These are phyloP conservation scores for Melieria picta DNA, from an alignment of 2,888 invertebrate genomes.

Conservation along the genomic window DNA sequence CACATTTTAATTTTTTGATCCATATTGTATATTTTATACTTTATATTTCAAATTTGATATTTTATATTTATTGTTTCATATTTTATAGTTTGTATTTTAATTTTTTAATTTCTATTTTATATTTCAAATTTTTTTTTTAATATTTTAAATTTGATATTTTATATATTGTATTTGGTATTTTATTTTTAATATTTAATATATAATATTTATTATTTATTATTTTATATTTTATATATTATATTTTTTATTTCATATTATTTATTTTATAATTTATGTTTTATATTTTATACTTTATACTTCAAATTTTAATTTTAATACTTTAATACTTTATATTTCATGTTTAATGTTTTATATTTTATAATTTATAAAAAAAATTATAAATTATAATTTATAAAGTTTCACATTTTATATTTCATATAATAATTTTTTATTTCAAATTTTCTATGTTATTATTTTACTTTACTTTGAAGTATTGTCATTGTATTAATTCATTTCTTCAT, in stretches of 20 bases:
- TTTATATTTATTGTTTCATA: constrained; percentile 16
- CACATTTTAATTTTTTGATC: too few species aligned
- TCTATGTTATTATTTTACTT: constrained; percentile 29
- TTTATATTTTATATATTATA: constrained; percentile 7
- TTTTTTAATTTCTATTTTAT: not conserved
- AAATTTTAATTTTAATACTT: constrained; percentile 28
- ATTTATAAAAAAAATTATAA: too few species aligned
- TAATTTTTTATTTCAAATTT: constrained; percentile 15
- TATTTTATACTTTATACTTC: not conserved
- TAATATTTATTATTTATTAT: constrained; percentile 10
- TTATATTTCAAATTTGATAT: constrained; percentile 25
- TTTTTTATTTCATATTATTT: too few species aligned
- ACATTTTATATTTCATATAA: constrained; percentile 18
- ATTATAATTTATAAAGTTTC: constrained; percentile 25
- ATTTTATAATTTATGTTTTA: not conserved
- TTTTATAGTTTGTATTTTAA: not conserved
- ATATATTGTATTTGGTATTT: constrained; percentile 19
- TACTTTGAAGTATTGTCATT: constrained; percentile 40
- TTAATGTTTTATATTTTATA: constrained; percentile 27
- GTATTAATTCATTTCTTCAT: constrained; percentile 28
- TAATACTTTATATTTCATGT: constrained; percentile 5
- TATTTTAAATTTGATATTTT: constrained; percentile 23
- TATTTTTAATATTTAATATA: constrained; percentile 26
- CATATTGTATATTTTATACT: not conserved
- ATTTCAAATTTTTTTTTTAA: not conserved